These are phyloP conservation scores for Lycaena phlaeas DNA, from an alignment of 2,888 invertebrate species.

Conservation along the genomic window DNA sequence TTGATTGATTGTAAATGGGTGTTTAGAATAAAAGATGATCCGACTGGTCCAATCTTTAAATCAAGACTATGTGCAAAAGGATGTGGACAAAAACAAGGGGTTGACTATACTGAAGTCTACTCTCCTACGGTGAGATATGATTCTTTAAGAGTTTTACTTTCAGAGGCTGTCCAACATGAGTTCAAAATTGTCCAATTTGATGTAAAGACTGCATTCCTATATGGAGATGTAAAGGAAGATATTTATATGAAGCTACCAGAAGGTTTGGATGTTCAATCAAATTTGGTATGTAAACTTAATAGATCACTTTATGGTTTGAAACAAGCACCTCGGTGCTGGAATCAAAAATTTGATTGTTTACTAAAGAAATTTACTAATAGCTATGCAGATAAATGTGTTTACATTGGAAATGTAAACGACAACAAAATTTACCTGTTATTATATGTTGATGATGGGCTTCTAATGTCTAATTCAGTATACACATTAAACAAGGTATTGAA, in stretches of 20 bases:
- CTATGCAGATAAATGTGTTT: background rate
- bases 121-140: conserved; percentile 23
- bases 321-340: conserved; percentile 7
- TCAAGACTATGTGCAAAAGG: too few relatives aligned
- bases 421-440: too few relatives aligned
- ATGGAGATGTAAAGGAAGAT: conserved; percentile 19
- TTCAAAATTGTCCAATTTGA: conserved; percentile 24
- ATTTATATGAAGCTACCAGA: conserved; percentile 21
- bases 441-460: too few relatives aligned
- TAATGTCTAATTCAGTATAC: too few relatives aligned
- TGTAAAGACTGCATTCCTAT: conserved; percentile 21
- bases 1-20: too few relatives aligned
- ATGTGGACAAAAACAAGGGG: conserved; percentile 13
- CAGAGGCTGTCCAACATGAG: conserved; percentile 15
- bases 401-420: too few relatives aligned
- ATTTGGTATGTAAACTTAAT: conserved; percentile 9
- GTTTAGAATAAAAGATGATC: too few relatives aligned
- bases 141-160: conserved; percentile 18
- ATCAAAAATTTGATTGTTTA: conserved; percentile 1
- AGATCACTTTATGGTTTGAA: conserved; percentile 5
- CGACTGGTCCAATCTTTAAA: too few relatives aligned
- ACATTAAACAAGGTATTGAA: too few relatives aligned
- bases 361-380: conserved; percentile 1
- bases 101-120: conserved; percentile 21
- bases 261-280: conserved; percentile 12